A percentile compares a stretch with the other conserved stretches of the same genome.
Conservation (phyloP, 2,113 vertebrate genomes). For the Anser cygnoides region DNA sequence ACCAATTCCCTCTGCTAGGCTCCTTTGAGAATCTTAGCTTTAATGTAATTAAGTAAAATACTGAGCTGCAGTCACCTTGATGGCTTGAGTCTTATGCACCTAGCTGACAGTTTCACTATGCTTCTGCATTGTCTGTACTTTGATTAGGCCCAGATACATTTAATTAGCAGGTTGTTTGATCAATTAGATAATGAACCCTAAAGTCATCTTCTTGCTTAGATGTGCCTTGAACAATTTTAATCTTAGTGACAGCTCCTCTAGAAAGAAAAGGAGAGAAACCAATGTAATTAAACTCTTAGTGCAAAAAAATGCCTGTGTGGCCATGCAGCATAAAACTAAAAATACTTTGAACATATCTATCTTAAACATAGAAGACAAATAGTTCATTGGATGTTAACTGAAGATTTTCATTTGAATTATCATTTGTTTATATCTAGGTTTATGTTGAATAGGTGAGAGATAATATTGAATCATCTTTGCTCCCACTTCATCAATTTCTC, state of each 20-base stretch:
- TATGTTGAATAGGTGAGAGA: neutral
- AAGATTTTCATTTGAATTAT: neutral
- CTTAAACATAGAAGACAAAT: neutral
- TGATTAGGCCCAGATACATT: conserved; percentile 75
- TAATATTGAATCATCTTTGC: neutral
- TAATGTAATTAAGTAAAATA: conserved; percentile 38
- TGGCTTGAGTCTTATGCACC: neutral
- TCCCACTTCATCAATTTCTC: neutral
- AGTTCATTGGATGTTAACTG: neutral
- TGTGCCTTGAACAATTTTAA: conserved; percentile 70
- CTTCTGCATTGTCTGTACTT: conserved; percentile 57
- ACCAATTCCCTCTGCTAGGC: neutral
- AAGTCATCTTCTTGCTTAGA: conserved; percentile 74
- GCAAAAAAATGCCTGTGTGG: neutral
- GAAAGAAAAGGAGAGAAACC: neutral
- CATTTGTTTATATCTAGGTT: neutral
- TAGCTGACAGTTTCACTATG: conserved; percentile 49
- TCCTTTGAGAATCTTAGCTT: neutral
- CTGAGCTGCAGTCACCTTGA: neutral
- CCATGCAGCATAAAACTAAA: conserved; percentile 9
- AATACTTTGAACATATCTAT: neutral
- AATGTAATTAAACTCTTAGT: conserved; percentile 53
- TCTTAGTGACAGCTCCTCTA: neutral
- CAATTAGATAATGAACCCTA: conserved; percentile 75
- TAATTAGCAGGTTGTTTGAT: conserved; percentile 76